Percentiles rank a stretch among this genome's conserved stretches.
These are phyloP conservation scores for Carettochelys insculpta DNA, from an alignment of 2,113 vertebrate species.

Conservation along the genomic window DNA sequence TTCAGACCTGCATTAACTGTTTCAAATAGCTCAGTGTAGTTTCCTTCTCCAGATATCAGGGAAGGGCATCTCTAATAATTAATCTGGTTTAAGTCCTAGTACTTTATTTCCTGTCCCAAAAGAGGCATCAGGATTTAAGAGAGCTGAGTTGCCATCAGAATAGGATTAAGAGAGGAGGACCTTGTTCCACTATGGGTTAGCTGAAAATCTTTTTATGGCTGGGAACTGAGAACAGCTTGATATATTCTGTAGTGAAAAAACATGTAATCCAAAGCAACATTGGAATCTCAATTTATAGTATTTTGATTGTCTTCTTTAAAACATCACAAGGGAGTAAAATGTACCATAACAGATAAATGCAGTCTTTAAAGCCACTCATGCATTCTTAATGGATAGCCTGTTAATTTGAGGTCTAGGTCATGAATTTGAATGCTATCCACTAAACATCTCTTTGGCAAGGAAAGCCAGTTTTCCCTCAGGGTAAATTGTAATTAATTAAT, in stretches of 20 bases:
- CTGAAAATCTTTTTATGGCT: neutral
- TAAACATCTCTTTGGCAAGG: constrained; percentile 79
- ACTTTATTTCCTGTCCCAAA: constrained; percentile 7
- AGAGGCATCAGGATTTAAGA: neutral
- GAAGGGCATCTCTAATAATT: neutral
- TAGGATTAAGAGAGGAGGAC: neutral
- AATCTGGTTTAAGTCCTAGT: neutral
- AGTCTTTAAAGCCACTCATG: constrained; percentile 79
- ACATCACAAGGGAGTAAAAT: constrained; percentile 62
- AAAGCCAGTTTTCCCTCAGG: constrained; percentile 78
- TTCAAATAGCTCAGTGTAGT: neutral
- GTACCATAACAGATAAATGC: constrained; percentile 73
- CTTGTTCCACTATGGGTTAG: neutral
- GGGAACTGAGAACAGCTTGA: neutral
- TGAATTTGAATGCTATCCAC: constrained; percentile 81
- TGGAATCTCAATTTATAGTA: constrained; percentile 7
- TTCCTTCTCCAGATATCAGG: neutral
- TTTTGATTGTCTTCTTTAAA: constrained; percentile 65
- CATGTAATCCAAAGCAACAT: neutral
- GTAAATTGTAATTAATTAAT: constrained; percentile 83
- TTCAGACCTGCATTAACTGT: neutral
- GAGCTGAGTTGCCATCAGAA: neutral
- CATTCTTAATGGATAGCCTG: constrained; percentile 81
- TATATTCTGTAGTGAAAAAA: constrained; percentile 27
- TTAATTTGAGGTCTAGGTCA: constrained; percentile 84